Evolutionary conservation across 2,113 vertebrate species (phyloP).

Genomic region (Motacilla alba): DNA sequence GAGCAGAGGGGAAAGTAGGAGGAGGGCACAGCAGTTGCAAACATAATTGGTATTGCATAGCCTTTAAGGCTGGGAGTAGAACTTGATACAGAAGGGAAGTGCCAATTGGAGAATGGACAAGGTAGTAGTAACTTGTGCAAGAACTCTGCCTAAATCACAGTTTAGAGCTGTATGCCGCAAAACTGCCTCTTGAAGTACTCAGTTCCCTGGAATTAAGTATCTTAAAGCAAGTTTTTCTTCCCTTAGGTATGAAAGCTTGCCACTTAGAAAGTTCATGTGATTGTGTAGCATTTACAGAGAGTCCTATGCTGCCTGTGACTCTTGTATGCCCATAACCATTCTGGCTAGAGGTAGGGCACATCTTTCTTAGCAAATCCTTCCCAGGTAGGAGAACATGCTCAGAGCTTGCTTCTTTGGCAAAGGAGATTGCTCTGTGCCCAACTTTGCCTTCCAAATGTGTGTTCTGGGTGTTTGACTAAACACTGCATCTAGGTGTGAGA

Average conservation of each 20-base stretch:
- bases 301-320: background rate
- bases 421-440: background rate
- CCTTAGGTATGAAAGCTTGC: background rate
- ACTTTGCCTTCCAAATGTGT: background rate
- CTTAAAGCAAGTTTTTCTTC: slow-evolving; percentile 5
- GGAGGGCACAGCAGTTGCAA: background rate
- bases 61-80: background rate
- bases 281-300: background rate
- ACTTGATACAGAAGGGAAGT: background rate
- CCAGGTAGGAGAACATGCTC: background rate
- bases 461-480: background rate
- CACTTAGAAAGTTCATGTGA: background rate
- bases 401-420: background rate
- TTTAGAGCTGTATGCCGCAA: background rate
- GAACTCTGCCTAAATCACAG: background rate
- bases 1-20: background rate
- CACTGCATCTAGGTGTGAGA: background rate
- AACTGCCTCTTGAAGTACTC: background rate
- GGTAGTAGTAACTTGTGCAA: background rate
- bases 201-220: background rate
- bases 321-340: background rate
- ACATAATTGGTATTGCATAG: background rate
- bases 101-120: background rate
- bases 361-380: background rate
- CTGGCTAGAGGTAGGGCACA: background rate